Evolutionary conservation across 2,797 vertebrate species (phyloP), one percentile per base, ranked within the genome.

Genomic region (Macropus fuliginosus): DNA sequence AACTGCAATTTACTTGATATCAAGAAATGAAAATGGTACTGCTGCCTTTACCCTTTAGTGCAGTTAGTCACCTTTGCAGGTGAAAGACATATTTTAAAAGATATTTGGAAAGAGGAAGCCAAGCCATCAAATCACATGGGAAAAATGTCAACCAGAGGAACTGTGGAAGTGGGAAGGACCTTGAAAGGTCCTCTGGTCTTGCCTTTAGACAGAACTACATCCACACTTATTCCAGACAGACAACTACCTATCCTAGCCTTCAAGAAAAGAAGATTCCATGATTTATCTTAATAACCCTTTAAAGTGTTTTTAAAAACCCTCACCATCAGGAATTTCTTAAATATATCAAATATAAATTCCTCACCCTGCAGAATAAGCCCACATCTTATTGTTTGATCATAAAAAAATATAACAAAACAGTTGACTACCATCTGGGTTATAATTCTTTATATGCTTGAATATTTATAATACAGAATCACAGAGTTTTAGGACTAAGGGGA

Each of bases 1-100:
- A 56, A 40, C 74, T 91, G 52, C 66, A 91, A 66, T 93, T 95
- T 55, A 27, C 31, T 95, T 91, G 81, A 90, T 87, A 13, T 74
- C 6, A 52, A n/a, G 66, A 54, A 92, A 93, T 56, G 90, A 50
- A 34, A 90, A 74, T 56, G 56, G 55, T 90, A 52, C 28, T 28
- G 13, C 1, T 31, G 50, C 18, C 54, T 0, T 34, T 29, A 57
- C 24, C 1, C 34, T 1, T 57, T 54, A 31, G 18, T 91, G 21
- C 57, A n/a, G 81, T 57, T 66, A 57, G 56, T 46, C 50, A 21
- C 12, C 18, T 59, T 54, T 0, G 31, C 55, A 66, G 59, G 29
- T 62, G 57, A 62, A 66, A 14, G 59, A 29, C 31, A 5, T 66
- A 34, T 66, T n/a, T 66, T 4, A 66, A n/a, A n/a, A 34, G 59